Conservation (phyloP, 2,888 invertebrate species). For the Drosophila cracens region DNA sequence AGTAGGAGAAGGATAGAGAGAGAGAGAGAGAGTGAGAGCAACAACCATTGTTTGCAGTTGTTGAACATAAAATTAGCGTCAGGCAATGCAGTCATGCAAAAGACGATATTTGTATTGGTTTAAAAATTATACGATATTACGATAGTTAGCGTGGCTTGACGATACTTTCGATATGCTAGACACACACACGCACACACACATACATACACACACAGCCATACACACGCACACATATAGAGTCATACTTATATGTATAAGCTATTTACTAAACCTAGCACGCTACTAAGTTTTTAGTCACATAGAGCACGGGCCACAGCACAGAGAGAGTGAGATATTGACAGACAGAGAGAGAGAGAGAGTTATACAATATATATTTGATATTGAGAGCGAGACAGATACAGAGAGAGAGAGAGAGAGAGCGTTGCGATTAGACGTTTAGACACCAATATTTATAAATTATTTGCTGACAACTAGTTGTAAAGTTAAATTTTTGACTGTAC, state of each 20-base stretch:
- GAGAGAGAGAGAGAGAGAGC: slow-evolving; percentile 51
- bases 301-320: slow-evolving; percentile 71
- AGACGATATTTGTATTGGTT: slow-evolving; percentile 43
- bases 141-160: slow-evolving; percentile 36
- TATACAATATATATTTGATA: slow-evolving; percentile 50
- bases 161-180: slow-evolving; percentile 46
- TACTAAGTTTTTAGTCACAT: slow-evolving; percentile 66
- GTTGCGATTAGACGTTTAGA: slow-evolving; percentile 70
- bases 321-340: slow-evolving; percentile 48
- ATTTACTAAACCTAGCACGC: slow-evolving; percentile 71
- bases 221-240: slow-evolving; percentile 32
- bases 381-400: slow-evolving; percentile 36
- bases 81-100: slow-evolving; percentile 71
- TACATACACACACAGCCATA: slow-evolving; percentile 20
- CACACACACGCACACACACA: slow-evolving; percentile 18
- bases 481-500: slow-evolving; percentile 68
- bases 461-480: slow-evolving; percentile 44
- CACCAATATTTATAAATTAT: slow-evolving; percentile 64
- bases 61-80: slow-evolving; percentile 41
- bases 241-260: slow-evolving; percentile 43
- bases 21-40: slow-evolving; percentile 28
- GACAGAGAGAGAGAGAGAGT: slow-evolving; percentile 34
- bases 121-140: slow-evolving; percentile 40
- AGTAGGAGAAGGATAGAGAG: background rate
- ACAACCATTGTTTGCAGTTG: slow-evolving; percentile 47